These are phyloP conservation scores for Chrysotoxum bicinctum DNA, from an alignment of 2,888 invertebrate species.

Conservation along the genomic window DNA sequence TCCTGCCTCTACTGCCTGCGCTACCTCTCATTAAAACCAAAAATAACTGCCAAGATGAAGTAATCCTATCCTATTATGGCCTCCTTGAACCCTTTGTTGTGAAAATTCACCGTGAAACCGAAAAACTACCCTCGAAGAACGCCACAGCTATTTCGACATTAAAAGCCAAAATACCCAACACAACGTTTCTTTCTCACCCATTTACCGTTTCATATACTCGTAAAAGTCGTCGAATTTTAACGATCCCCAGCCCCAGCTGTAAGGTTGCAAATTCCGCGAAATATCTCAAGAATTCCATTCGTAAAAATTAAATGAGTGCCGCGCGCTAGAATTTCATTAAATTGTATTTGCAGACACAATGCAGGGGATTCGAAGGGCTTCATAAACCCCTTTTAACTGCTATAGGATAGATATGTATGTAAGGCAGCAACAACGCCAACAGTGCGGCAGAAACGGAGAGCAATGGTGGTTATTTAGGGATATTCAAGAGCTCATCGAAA, in stretches of 20 bases:
- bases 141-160: conserved; percentile 39
- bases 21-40: conserved; percentile 50
- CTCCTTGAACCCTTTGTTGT: conserved; percentile 52
- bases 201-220: conserved; percentile 32
- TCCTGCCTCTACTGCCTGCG: neutral
- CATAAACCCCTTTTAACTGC: conserved; percentile 33
- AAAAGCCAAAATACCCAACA: conserved; percentile 16
- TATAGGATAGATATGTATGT: neutral
- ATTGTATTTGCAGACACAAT: conserved; percentile 50
- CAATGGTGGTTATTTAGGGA: conserved; percentile 44
- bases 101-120: conserved; percentile 69
- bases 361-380: conserved; percentile 53
- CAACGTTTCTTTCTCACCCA: neutral
- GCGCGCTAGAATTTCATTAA: conserved; percentile 70
- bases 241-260: conserved; percentile 62
- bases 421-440: neutral
- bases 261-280: conserved; percentile 73
- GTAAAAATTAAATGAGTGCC: conserved; percentile 66
- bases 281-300: conserved; percentile 69
- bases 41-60: conserved; percentile 62
- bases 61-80: conserved; percentile 64
- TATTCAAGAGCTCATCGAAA: conserved; percentile 69
- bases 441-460: neutral
- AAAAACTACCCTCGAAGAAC: conserved; percentile 45
- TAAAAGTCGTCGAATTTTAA: conserved; percentile 63